Base-by-base conservation (phyloP, 92 coral and sea anemone genomes). In the Paramuricea clavata region DNA sequence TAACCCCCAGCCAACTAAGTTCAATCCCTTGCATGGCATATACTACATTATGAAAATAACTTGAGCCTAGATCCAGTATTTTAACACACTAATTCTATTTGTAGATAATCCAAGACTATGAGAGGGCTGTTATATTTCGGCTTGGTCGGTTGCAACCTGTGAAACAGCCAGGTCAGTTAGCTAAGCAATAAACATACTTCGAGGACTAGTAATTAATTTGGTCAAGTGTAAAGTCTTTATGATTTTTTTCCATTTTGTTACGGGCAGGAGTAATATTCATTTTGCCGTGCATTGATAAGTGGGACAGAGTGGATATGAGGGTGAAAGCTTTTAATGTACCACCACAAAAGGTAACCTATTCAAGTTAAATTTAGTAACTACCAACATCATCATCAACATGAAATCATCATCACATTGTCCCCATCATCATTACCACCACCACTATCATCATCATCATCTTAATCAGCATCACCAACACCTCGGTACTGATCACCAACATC, bases 271-370 rank as follows among this genome's bases (percentile, higher is more conserved):
- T 93, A 22, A 86, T 96, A 12, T 85, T 94, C 54, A 78, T 96
- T 35, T 87, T 94, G 57, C 98, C 98, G 26, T 96, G 96, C 75
- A 83, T 94, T 85, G 98, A 96, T 59, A 79, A 85, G 33, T 89
- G 95, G 95, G 57, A 93, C 12, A 89, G 97, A 56, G 94, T 96
- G 61, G 98, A 96, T 67, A 93, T 93, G 91, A 89, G 98, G 33
- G 92, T 95, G 76, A 89, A 91, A 28, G 98, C 98, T 49, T 96
- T 95, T 39, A 95, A 89, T 56, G 98, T 95, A 15, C 98, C 98
- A 13, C 98, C 98, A 41, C 98, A 95, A 74, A 92, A 95, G 98
- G 98, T 94, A 69, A 21, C 57, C 9, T n/a, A n/a, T n/a, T n/a
- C n/a, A n/a, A n/a, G n/a, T n/a, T n/a, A n/a, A n/a, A n/a, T n/a